Evolutionary conservation across 2,797 vertebrate species (phyloP).

Genomic region (Sebastes oblongus): DNA sequence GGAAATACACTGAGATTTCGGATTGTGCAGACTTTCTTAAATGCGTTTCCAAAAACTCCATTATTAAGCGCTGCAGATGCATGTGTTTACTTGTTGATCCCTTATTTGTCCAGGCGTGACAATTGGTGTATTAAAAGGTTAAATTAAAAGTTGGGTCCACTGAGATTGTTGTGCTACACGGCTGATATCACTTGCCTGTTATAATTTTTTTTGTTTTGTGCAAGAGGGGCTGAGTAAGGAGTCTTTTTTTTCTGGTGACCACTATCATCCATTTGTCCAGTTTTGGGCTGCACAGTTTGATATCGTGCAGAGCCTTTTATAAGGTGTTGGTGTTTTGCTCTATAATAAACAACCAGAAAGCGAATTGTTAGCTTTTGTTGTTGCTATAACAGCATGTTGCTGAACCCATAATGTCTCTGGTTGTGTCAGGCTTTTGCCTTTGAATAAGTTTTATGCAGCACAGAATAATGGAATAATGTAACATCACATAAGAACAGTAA

Average conservation of each 20-base stretch:
- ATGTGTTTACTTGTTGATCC: neutral
- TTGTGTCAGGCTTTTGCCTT: neutral
- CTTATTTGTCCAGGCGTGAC: neutral
- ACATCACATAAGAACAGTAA: neutral
- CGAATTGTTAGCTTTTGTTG: neutral
- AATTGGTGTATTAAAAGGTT: neutral
- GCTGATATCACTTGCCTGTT: neutral
- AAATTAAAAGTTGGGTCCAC: neutral
- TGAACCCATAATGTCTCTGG: neutral
- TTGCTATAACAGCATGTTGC: neutral
- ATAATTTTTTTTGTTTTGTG: neutral
- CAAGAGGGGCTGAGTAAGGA: neutral
- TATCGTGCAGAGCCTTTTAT: neutral
- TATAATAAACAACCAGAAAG: neutral
- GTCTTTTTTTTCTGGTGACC: neutral
- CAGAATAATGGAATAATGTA: neutral
- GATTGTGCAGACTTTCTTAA: neutral
- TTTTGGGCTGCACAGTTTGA: neutral
- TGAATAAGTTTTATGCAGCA: neutral
- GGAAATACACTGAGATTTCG: neutral
- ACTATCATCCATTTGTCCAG: neutral
- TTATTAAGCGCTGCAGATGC: neutral
- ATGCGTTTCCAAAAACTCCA: neutral
- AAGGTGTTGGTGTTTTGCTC: neutral
- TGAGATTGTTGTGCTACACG: neutral